Evolutionary conservation across 2,888 invertebrate genomes (phyloP), one percentile per base, ranked within the genome.

Genomic region (Heliconius ethilla): DNA sequence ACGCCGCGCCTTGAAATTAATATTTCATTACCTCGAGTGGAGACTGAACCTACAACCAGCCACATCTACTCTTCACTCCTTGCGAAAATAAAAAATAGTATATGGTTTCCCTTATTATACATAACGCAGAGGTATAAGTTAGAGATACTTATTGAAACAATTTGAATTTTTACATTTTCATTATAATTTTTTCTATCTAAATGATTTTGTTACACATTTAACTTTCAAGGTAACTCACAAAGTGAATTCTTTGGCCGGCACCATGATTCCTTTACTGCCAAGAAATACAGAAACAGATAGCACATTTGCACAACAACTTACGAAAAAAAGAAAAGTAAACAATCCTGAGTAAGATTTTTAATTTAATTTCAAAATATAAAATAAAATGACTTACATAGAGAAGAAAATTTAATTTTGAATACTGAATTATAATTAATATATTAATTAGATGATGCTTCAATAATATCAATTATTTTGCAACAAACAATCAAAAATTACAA

Each of bases 211-310:
- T 18, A 51, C 18, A 51, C 7, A 51, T 51, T 18, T 18, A 18
- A 7, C 2, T 51, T 51, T 18, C 70, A 11, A 93, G 93, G 85
- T 88, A 10, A 87, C 87, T 3, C 86, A 90, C 72, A 93, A 92
- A 86, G 87, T 89, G 0, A 94, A 94, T 79, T 84, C 87, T 0
- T 70, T 92, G 15, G 89, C 87, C 1, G 82, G 86, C 3, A 81
- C 87, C 1, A 92, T 94, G 93, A 84, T 92, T 15, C 93, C 93
- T 0, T 78, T 93, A 22, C 62, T 88, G n/a, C 92, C 93, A 0
- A 86, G 90, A 45, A 86, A 83, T 59, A 87, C 86, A n/a, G 86
- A 89, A 72, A 84, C 90, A 1, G 88, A 90, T 25, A 86, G 84
- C 62, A 80, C 79, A 0, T 77, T 83, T 3, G 77, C 88, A 22